Evolutionary conservation across 2,888 invertebrate genomes (phyloP).

Genomic region (Zaprionus obscuricornis): DNA sequence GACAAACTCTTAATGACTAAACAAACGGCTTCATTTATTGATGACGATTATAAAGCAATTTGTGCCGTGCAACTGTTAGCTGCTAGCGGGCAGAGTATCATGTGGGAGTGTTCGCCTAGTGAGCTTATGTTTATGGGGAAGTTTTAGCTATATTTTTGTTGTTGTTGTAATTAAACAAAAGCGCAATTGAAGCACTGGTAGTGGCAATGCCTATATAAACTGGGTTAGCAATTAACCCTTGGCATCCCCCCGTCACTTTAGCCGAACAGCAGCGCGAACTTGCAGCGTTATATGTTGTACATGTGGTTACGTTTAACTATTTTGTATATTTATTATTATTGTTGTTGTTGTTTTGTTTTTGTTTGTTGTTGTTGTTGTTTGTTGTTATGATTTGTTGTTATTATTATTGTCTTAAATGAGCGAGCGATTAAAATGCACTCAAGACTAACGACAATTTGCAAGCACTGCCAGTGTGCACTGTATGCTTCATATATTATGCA

Average conservation of each 20-base stretch:
- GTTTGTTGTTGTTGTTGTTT: conserved; percentile 10
- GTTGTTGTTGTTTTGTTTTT: background rate
- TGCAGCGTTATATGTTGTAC: background rate
- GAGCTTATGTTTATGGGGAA: background rate
- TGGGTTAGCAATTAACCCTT: conserved; percentile 74
- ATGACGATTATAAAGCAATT: conserved; percentile 78
- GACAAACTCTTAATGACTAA: conserved; percentile 58
- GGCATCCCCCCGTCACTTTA: conserved; percentile 11
- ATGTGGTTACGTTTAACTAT: conserved; percentile 25
- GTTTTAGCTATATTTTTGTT: conserved; percentile 10
- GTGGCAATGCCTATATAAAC: conserved; percentile 46
- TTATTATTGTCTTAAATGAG: conserved; percentile 24
- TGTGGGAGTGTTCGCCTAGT: background rate
- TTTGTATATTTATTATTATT: conserved; percentile 20
- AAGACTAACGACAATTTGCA: conserved; percentile 55
- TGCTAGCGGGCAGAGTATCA: background rate
- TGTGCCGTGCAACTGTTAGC: conserved; percentile 34
- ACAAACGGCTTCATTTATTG: conserved; percentile 71
- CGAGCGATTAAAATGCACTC: conserved; percentile 69
- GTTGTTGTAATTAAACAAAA: conserved; percentile 62
- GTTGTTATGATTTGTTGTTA: conserved; percentile 4
- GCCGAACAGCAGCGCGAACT: fast-evolving
- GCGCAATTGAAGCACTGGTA: conserved; percentile 32
- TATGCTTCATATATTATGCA: background rate
- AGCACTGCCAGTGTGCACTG: conserved; percentile 23